Evolutionary conservation across 2,113 vertebrate genomes (phyloP), one percentile per base, ranked within the genome.

Genomic region (Dolichallabes microphthalmus): DNA sequence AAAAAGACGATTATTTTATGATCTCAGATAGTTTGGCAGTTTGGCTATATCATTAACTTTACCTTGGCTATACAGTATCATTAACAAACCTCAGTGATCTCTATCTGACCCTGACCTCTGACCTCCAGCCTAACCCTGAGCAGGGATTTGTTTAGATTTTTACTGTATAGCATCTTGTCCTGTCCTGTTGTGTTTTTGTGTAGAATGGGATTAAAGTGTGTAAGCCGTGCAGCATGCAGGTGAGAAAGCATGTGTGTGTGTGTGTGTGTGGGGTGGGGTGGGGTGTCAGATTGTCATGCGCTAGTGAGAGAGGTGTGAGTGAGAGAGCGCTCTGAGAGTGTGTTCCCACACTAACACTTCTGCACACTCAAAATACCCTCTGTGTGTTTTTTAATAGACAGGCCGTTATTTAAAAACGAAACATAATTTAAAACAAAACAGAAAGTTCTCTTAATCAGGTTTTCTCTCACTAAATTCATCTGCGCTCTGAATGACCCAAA

Each of bases 311-410:
- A 74, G 45, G 71, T 74, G 71, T 52, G 39, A 52, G 39, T n/a
- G 39, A n/a, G 71, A 74, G 71, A 74, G 39, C n/a, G 71, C 39
- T n/a, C 39, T n/a, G 71, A 74, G 45, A 74, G 71, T 52, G 71
- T 25, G 71, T 74, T 74, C 71, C 39, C 39, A 73, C 20, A 74
- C 17, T 25, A 14, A 74, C 71, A 74, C 45, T 52, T 1, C 20
- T 14, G 10, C 22, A 74, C 69, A 35, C 68, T 32, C 4, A 30
- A n/a, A 32, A 5, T 39, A 39, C 39, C 39, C 39, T 39, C 4
- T 5, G 6, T 4, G 6, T 45, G 39, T 45, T 45, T 45, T 45
- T 45, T 45, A 45, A 45, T 45, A 45, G 6, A 45, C 39, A 45
- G 39, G 6, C 39, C 6, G 39, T 45, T 7, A 45, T 45, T 39